Base-by-base conservation (phyloP, 2,113 vertebrate species). In the Aspiorhynchus laticeps region DNA sequence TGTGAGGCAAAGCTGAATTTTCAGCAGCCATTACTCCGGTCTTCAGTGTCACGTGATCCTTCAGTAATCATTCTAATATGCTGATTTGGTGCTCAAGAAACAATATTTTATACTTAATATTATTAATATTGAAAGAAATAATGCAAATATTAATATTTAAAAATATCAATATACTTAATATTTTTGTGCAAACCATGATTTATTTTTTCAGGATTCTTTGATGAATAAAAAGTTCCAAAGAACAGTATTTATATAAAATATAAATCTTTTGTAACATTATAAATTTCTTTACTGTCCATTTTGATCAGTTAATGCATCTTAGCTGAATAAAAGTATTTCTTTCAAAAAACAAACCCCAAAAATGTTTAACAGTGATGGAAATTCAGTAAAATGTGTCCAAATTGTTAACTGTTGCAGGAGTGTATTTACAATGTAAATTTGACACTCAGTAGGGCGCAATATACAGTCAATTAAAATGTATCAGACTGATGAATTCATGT, bases 401-500 rank as follows among this genome's bases (percentile, higher is more conserved):
- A 33, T 7, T 33, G 63, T 67, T 73, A 17, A 24, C 69, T 73
- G 2, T 21, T n/a, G 36, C 38, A n/a, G 10, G 2, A 7, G 38
- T 12, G 38, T n/a, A 46, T 75, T 75, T 15, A 75, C 21, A 46
- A 2, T 75, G 41, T 28, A 26, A 28, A 46, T 75, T 28, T 46
- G 33, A 71, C 19, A 2, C 33, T n/a, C 19, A 43, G 59, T 43
- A 63, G 36, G 38, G 36, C 0, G 2, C 12, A 31, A 43, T 9
- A 21, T 36, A 38, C 53, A 38, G 26, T 51, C 61, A 38, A 77
- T 74, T 26, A 56, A 87, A 76, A 36, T 71, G 9, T 79, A 69
- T 83, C 31, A 41, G 14, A 76, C 41, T 7, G 59, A 38, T 67
- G 61, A 78, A 65, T 61, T n/a, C 9, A 28, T 65, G 63, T 41